These are phyloP conservation scores for Pachydiplax longipennis DNA, from an alignment of 2,888 invertebrate species.

Conservation along the genomic window DNA sequence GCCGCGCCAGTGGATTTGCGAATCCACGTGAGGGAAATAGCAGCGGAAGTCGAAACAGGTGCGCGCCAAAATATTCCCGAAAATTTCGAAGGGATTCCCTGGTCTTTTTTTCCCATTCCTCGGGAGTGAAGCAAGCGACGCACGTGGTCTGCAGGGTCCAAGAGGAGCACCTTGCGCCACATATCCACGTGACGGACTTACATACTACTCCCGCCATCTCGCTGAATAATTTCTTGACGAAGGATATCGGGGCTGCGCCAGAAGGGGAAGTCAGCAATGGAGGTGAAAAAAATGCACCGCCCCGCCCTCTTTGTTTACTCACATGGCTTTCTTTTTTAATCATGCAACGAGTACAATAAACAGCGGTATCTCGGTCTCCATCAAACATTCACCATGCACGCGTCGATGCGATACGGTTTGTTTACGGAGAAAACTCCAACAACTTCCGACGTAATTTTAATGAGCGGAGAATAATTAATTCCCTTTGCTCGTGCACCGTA, in stretches of 20 bases:
- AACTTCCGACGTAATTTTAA: not conserved
- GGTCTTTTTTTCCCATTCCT: too few species aligned
- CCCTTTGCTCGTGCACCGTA: not conserved
- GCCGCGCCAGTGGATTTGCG: not conserved
- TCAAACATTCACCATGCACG: not conserved
- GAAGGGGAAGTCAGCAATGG: not conserved
- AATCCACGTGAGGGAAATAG: not conserved
- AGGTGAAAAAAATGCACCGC: not conserved
- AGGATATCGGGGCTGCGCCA: not conserved
- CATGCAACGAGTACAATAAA: not conserved
- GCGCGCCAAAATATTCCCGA: conserved; percentile 6
- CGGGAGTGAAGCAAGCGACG: not conserved
- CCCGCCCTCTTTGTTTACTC: not conserved
- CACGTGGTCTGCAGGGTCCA: not conserved
- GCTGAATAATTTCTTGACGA: not conserved
- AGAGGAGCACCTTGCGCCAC: not conserved
- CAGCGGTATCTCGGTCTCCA: not conserved
- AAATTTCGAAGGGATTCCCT: not conserved
- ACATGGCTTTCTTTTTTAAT: not conserved
- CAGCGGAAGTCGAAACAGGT: conserved; percentile 1
- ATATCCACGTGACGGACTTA: not conserved
- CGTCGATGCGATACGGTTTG: not conserved
- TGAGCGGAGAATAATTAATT: not conserved
- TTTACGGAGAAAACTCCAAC: not conserved
- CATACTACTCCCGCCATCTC: not conserved